Conservation (phyloP, 1,140 invertebrate species). For the Melitaea cinxia region DNA sequence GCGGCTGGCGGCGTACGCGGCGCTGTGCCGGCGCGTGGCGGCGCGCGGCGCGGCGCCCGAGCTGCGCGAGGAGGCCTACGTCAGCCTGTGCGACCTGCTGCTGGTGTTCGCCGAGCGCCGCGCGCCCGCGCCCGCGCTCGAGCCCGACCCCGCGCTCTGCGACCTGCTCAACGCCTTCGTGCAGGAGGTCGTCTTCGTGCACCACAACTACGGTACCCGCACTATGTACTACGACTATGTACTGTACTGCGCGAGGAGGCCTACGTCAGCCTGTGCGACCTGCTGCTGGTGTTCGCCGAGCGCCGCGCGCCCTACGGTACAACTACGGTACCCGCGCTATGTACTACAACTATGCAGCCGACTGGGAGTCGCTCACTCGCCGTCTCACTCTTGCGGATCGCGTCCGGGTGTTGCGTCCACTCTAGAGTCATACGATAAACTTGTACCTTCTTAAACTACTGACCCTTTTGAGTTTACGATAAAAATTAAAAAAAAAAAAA, state of each 20-base stretch:
- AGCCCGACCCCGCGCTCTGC: conserved; percentile 91
- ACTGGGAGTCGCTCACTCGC: too few relatives aligned
- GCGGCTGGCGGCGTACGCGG: conserved; percentile 88
- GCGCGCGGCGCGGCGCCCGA: conserved; percentile 68
- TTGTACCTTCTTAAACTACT: too few relatives aligned
- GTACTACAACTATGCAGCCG: too few relatives aligned
- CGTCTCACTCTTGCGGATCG: too few relatives aligned
- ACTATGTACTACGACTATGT: too few relatives aligned
- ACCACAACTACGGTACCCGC: conserved; percentile 88
- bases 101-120: conserved; percentile 95
- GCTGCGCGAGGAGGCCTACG: conserved; percentile 87
- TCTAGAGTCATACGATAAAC: too few relatives aligned
- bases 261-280: conserved; percentile 96
- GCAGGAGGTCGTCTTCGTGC: conserved; percentile 95
- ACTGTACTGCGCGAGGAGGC: conserved; percentile 82
- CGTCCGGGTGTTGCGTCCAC: too few relatives aligned
- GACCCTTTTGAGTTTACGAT: too few relatives aligned
- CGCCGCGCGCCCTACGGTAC: conserved; percentile 86
- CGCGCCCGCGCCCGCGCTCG: conserved; percentile 89
- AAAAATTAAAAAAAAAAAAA: too few relatives aligned
- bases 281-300: conserved; percentile 97
- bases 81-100: conserved; percentile 96
- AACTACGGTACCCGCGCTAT: conserved; percentile 85
- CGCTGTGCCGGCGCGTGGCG: conserved; percentile 87
- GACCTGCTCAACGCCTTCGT: conserved; percentile 95